Evolutionary conservation across 53 echinoderm and acorn worm genomes (phyloP).

Genomic region (Holothuria leucospilota): DNA sequence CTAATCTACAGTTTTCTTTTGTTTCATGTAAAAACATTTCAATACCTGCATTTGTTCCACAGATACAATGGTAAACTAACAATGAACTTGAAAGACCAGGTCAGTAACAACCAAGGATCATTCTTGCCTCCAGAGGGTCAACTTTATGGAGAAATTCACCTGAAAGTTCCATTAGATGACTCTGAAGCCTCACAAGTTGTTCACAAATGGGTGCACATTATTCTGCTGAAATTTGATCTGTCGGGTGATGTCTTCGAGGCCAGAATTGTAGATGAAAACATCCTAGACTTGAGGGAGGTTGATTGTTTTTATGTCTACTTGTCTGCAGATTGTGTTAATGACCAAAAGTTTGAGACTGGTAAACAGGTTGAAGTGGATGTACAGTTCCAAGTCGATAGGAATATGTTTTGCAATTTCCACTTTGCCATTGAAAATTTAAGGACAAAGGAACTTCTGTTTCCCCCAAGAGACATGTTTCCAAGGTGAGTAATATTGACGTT

Average conservation of each 20-base stretch:
- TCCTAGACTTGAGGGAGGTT: not conserved
- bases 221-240: not conserved
- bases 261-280: not conserved
- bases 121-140: not conserved
- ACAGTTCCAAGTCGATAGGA: not conserved
- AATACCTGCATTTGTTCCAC: not conserved
- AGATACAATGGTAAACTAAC: slow-evolving; percentile 7
- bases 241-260: not conserved
- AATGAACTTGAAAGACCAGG: not conserved
- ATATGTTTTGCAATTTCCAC: not conserved
- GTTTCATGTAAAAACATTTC: too few relatives aligned
- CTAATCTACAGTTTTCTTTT: too few relatives aligned
- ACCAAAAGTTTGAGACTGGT: not conserved
- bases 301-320: not conserved
- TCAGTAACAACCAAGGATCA: not conserved
- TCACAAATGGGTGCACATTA: not conserved
- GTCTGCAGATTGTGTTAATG: not conserved
- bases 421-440: not conserved
- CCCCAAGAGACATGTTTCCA: slow-evolving; percentile 7
- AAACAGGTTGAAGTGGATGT: not conserved
- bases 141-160: not conserved
- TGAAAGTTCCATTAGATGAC: slow-evolving; percentile 13
- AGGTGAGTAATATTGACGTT: not conserved
- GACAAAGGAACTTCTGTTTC: slow-evolving; percentile 1
- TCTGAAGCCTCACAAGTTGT: not conserved